Conservation (phyloP, 2,888 invertebrate genomes). For the Atrina japonica region DNA sequence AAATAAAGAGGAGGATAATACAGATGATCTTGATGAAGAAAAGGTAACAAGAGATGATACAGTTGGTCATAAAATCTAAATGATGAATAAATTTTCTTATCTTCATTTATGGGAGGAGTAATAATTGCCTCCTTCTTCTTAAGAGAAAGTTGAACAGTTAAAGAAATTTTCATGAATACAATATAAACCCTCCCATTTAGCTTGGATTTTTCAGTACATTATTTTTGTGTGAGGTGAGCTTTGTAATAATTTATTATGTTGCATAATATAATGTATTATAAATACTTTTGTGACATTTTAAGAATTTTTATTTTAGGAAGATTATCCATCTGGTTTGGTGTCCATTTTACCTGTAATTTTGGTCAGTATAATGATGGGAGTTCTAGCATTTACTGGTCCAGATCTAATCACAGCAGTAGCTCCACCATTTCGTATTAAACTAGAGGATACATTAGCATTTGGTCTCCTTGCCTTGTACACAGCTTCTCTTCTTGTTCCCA, state of each 20-base stretch:
- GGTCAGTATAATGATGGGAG: conserved; percentile 83
- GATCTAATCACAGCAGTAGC: conserved; percentile 72
- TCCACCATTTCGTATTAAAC: conserved; percentile 67
- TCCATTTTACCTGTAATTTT: conserved; percentile 80
- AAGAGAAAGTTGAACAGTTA: background rate
- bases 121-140: background rate
- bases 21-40: conserved; percentile 34
- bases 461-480: conserved; percentile 75
- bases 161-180: too few species aligned
- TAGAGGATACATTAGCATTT: conserved; percentile 73
- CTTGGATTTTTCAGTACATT: too few species aligned
- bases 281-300: background rate
- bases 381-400: conserved; percentile 81
- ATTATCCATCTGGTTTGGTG: conserved; percentile 54
- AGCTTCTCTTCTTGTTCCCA: conserved; percentile 73
- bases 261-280: background rate
- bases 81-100: background rate
- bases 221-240: too few species aligned
- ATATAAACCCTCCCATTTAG: too few species aligned
- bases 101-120: background rate
- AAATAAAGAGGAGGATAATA: conserved; percentile 24
- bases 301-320: conserved; percentile 20
- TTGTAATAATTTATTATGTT: too few species aligned
- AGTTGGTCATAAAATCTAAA: background rate
- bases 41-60: conserved; percentile 1